phyloP scores from a whole-genome alignment of 2,888 invertebrate species.

The Hoplodrina ambigua region DNA sequence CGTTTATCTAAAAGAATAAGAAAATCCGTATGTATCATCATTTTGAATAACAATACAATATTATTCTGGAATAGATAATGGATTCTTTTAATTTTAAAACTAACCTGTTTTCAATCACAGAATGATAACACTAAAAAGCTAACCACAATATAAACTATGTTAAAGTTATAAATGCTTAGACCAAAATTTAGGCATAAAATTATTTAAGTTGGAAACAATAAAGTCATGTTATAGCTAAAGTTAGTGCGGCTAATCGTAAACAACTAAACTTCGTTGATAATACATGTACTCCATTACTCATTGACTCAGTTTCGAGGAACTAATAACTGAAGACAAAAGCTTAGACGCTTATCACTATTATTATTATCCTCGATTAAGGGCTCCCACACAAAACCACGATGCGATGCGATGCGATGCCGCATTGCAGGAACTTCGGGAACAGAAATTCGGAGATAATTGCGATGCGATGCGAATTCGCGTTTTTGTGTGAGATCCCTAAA shows the following conservation, averaged over 20 bases:
- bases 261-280: not conserved
- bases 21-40: not conserved
- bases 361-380: no score
- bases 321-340: no score
- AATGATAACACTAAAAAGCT: not conserved
- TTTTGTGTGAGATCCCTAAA: no score
- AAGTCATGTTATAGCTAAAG: not conserved
- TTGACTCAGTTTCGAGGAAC: not conserved
- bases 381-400: no score
- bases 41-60: not conserved
- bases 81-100: not conserved
- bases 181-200: not conserved
- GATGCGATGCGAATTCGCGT: no score
- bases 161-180: not conserved
- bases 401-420: no score
- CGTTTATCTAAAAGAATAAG: slow-evolving; percentile 4
- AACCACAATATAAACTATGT: not conserved
- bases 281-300: not conserved
- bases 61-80: not conserved
- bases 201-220: slow-evolving; percentile 11
- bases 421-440: no score
- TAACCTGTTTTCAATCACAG: slow-evolving; percentile 15
- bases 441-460: no score
- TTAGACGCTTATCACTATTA: no score
- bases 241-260: not conserved